A percentile compares a stretch with the other conserved stretches of the same genome.
phyloP scores from a whole-genome alignment of 2,888 invertebrate genomes.

The Galeruca laticollis region DNA sequence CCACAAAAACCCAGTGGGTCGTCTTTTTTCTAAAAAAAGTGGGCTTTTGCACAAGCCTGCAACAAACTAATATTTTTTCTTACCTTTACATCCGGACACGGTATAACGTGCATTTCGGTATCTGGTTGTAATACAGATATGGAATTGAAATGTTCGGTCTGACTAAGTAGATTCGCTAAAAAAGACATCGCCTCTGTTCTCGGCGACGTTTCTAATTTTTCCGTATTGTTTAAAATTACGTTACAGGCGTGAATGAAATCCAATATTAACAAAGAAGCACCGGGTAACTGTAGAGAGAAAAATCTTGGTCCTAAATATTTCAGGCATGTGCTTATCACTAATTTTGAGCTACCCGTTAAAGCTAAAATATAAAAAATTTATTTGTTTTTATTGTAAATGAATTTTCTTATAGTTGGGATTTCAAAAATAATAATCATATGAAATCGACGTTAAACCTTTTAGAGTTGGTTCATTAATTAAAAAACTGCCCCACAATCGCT shows the following conservation, averaged over 20 bases:
- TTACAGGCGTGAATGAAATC: constrained; percentile 94
- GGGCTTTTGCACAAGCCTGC: no score
- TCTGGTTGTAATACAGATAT: constrained; percentile 72
- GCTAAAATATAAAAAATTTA: constrained; percentile 61
- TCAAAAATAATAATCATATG: no score
- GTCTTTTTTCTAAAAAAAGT: no score
- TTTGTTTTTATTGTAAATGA: constrained; percentile 23
- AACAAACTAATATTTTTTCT: no score
- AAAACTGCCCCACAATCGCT: no score
- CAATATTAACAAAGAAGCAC: constrained; percentile 85
- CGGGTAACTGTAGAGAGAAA: constrained; percentile 88
- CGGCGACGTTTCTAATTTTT: constrained; percentile 77
- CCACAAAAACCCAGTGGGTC: no score
- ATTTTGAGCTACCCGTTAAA: constrained; percentile 77
- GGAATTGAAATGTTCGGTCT: constrained; percentile 76
- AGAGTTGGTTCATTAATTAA: no score
- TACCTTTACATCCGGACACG: constrained; percentile 84
- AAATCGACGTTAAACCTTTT: no score
- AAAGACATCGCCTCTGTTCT: constrained; percentile 92
- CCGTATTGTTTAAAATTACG: constrained; percentile 84
- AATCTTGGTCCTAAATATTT: constrained; percentile 86
- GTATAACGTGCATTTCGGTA: constrained; percentile 69
- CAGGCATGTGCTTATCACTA: constrained; percentile 82
- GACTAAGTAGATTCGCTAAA: constrained; percentile 86
- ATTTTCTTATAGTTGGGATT: no score